These are phyloP conservation scores for Australoheros scitulus DNA, from an alignment of 2,113 vertebrate genomes.

Conservation along the genomic window DNA sequence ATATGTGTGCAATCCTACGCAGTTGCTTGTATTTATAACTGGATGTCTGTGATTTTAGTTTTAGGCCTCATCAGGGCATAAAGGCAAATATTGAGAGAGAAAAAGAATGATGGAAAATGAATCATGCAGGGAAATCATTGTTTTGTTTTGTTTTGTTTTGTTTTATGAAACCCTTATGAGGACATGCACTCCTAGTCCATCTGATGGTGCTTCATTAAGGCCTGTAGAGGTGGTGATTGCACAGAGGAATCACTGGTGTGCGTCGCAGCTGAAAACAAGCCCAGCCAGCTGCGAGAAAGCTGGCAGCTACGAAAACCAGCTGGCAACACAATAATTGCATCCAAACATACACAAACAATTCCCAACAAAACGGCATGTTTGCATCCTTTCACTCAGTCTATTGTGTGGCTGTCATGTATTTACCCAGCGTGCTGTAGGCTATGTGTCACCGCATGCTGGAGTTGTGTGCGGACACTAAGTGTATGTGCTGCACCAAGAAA, in stretches of 20 bases:
- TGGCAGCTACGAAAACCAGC: slow-evolving; percentile 52
- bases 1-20: not conserved
- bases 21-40: not conserved
- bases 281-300: slow-evolving; percentile 23
- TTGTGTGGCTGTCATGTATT: slow-evolving; percentile 26
- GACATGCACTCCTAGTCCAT: not conserved
- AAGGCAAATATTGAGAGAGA: not conserved
- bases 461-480: slow-evolving; percentile 17
- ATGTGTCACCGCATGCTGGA: slow-evolving; percentile 23
- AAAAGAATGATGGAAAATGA: not conserved
- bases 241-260: slow-evolving; percentile 6
- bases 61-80: not conserved
- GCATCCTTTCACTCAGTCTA: slow-evolving; percentile 6
- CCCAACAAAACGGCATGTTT: not conserved
- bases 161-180: not conserved
- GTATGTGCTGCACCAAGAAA: not conserved
- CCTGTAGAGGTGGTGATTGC: slow-evolving; percentile 3
- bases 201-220: slow-evolving; percentile 3
- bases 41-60: not conserved
- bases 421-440: slow-evolving; percentile 28
- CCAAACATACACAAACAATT: slow-evolving; percentile 35
- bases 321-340: slow-evolving; percentile 40
- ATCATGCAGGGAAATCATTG: not conserved
- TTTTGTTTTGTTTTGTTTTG: not conserved
- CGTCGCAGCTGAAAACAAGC: slow-evolving; percentile 48